A percentile compares a stretch with the other conserved stretches of the same genome.
Conservation (phyloP, 2,888 invertebrate genomes). For the Drosophila buzzatii region DNA sequence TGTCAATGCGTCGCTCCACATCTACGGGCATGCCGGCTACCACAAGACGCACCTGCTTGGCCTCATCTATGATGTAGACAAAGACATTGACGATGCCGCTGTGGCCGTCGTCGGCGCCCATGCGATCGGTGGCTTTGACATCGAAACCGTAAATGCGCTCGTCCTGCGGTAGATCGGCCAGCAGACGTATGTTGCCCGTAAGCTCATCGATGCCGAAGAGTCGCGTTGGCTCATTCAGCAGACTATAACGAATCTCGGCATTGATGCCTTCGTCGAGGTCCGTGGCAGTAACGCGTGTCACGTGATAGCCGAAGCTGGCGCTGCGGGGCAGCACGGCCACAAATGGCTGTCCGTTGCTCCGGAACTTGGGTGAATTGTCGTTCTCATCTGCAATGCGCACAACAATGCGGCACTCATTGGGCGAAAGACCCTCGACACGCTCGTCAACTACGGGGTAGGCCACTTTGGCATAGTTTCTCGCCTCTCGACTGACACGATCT, state of each 20-base stretch:
- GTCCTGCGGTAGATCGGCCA: constrained; percentile 88
- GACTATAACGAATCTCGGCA: constrained; percentile 92
- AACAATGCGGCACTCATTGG: constrained; percentile 92
- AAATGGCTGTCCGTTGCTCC: constrained; percentile 90
- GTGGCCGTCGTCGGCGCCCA: constrained; percentile 92
- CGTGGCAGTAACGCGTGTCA: constrained; percentile 91
- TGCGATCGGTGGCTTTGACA: constrained; percentile 93
- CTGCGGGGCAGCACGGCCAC: constrained; percentile 93
- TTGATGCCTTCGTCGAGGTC: constrained; percentile 92
- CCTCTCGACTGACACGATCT: constrained; percentile 86
- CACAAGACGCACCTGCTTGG: constrained; percentile 92
- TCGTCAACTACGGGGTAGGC: constrained; percentile 92
- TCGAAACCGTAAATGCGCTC: constrained; percentile 94
- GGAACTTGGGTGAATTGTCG: constrained; percentile 93
- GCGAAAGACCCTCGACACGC: constrained; percentile 89
- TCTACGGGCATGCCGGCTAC: constrained; percentile 91
- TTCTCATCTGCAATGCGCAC: constrained; percentile 92
- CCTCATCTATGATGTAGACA: constrained; percentile 93
- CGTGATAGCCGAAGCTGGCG: constrained; percentile 93
- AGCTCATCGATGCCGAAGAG: constrained; percentile 92
- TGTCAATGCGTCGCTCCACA: constrained; percentile 90
- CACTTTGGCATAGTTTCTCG: constrained; percentile 90
- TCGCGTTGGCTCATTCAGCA: constrained; percentile 91
- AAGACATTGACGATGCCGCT: constrained; percentile 94
- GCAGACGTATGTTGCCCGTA: constrained; percentile 91